Base-by-base conservation (phyloP, 2,888 invertebrate species). In the Epistrophe eligans region DNA sequence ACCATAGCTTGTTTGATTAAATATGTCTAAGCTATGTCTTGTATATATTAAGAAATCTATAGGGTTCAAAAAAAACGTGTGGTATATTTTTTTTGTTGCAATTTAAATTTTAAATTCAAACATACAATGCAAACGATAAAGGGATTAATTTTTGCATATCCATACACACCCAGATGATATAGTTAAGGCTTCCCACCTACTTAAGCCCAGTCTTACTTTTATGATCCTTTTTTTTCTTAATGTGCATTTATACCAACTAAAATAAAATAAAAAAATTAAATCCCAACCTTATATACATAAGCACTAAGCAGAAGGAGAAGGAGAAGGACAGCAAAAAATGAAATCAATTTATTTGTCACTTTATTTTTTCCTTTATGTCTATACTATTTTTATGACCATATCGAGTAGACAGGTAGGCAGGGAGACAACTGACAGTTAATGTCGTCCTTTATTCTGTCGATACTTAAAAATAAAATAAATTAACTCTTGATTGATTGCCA, bases 401-500 rank as follows among this genome's bases (percentile, higher is more conserved):
- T 58, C 60, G n/a, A 40, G 6, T 35, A 62, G 66, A 74, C 73
- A 71, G 74, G 84, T 84, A 77, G 71, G 77, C 77, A 70, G 62
- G 55, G 19, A 67, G 62, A 57, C 73, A 77, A 24, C 11, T 77
- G 85, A 81, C 85, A 85, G 81, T 81, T 60, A 85, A 85, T 85
- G 85, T 81, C 81, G 81, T 85, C 85, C 85, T 81, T 73, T 79
- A 64, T 79, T 85, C 66, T 81, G 77, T 85, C 84, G 84, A 85
- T 85, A 77, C 81, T 77, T 73, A 77, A 85, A 81, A 79, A 85
- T 74, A 64, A 79, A 85, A 81, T 85, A 79, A 85, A 81, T 85
- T 81, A 74, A 81, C 81, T 77, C 81, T 79, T 85, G 85, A 85
- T 85, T 85, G 85, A 81, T 85, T 52, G 85, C 71, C 52, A 64